Base-by-base conservation (phyloP, 2,113 vertebrate species). In the Thamnophis sirtalis region DNA sequence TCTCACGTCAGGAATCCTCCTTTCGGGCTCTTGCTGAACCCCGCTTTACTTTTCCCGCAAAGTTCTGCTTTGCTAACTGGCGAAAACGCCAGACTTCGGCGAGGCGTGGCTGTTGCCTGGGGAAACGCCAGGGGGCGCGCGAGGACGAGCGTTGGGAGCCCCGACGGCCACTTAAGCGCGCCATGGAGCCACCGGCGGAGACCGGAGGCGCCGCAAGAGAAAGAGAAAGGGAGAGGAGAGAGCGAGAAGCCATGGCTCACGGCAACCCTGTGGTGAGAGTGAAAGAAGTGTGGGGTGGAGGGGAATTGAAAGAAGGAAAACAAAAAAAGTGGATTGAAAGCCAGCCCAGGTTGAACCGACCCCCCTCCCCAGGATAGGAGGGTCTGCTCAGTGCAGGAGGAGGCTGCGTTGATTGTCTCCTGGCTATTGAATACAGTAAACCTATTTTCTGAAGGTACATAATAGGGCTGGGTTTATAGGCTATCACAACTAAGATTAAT, bases 201-300 rank as follows among this genome's bases (percentile, higher is more conserved):
- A 0, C 33, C 1, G 22, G 50, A 2, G 10, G 5, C 2, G 60
- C 15, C 9, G 9, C 54, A 19, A 38, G 56, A n/a, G 88, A 49
- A 38, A 28, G 28, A 19, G 54, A 9, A 19, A 33, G 54, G 26
- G 7, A 17, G 49, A n/a, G n/a, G 9, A 55, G 48, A 0, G 33
- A 33, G n/a, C n/a, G 43, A 0, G 89, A 11, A 0, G 80, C 19
- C 48, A 98, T 98, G 98, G 97, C 97, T 19, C 86, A 90, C 33
- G 11, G 19, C 0, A 96, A 89, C 91, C 91, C 90, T 0, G 96
- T 97, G 98, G 98, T 98, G 96, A 98, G 98, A 86, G 22, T 2
- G 3, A 4, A 43, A n/a, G 21, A 9, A 48, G 11, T 68, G 11
- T 68, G 63, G 13, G 4, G 28, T 0, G 73, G 3, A 50, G 2